Conservation (phyloP, 2,888 invertebrate genomes). For the Kryphioiulus occultus region DNA sequence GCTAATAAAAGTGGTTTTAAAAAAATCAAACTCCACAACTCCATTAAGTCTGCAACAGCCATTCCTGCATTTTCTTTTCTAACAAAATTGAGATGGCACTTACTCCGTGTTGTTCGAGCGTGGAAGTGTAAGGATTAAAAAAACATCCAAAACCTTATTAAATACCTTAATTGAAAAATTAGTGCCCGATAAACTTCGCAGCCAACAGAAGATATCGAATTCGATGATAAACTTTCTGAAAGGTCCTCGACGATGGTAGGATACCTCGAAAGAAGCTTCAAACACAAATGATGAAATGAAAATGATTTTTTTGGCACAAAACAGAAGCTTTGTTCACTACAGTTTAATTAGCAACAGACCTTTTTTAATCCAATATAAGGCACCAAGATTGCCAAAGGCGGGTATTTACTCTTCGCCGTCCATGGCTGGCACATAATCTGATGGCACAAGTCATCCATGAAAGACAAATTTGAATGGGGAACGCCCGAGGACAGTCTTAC, state of each 20-base stretch:
- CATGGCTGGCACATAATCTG: constrained; percentile 30
- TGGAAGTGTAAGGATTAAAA: neutral
- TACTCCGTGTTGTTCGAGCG: too few relatives aligned
- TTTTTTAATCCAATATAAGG: constrained; percentile 27
- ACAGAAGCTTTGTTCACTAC: neutral
- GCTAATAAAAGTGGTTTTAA: constrained; percentile 38
- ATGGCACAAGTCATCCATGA: neutral
- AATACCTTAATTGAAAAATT: constrained; percentile 28
- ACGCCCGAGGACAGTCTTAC: neutral
- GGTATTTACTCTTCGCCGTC: constrained; percentile 50
- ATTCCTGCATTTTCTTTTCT: neutral
- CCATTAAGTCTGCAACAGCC: neutral
- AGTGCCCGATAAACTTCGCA: constrained; percentile 41
- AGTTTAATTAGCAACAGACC: neutral
- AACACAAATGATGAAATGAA: neutral
- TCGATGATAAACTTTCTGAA: constrained; percentile 44
- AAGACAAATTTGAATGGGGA: neutral
- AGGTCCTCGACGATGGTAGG: constrained; percentile 7
- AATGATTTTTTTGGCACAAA: neutral
- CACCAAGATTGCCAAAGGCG: constrained; percentile 44
- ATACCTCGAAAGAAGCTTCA: constrained; percentile 18
- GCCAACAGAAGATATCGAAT: constrained; percentile 46
- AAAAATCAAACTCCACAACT: neutral
- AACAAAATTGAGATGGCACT: too few relatives aligned
- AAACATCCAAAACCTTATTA: neutral